Conservation (phyloP, 2,888 invertebrate genomes). For the Embidobia sp. region DNA sequence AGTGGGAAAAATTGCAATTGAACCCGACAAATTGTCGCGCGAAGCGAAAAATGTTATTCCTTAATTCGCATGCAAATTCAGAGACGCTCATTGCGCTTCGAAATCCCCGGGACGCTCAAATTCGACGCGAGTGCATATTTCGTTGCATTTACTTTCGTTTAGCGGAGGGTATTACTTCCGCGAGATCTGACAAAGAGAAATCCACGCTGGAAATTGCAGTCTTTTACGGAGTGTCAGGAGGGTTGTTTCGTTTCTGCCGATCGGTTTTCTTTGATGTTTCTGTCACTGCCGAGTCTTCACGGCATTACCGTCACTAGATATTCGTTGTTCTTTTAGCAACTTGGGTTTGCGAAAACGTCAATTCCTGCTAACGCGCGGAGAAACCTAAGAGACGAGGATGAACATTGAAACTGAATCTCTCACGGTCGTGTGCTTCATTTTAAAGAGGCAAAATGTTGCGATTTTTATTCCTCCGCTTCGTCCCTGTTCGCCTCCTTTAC, state of each 20-base stretch:
- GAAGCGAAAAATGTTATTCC: too few relatives aligned
- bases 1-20: too few relatives aligned
- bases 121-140: too few relatives aligned
- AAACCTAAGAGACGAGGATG: constrained; percentile 25
- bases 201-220: constrained; percentile 31
- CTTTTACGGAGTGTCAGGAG: constrained; percentile 53
- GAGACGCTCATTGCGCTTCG: too few relatives aligned
- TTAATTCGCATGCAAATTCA: too few relatives aligned
- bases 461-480: constrained; percentile 7
- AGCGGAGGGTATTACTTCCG: constrained; percentile 43
- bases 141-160: constrained; percentile 34
- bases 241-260: constrained; percentile 59
- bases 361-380: constrained; percentile 33
- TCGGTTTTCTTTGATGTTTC: constrained; percentile 63
- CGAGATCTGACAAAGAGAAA: constrained; percentile 58
- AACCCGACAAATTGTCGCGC: too few relatives aligned
- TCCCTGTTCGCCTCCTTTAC: too few relatives aligned
- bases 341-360: constrained; percentile 42
- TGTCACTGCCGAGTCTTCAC: constrained; percentile 38
- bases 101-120: too few relatives aligned
- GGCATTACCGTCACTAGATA: constrained; percentile 53
- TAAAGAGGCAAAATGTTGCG: constrained; percentile 20
- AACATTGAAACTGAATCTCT: constrained; percentile 38
- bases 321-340: constrained; percentile 53
- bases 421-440: constrained; percentile 30